These are phyloP conservation scores for Pangasianodon gigas DNA, from an alignment of 2,113 vertebrate genomes.

Conservation along the genomic window DNA sequence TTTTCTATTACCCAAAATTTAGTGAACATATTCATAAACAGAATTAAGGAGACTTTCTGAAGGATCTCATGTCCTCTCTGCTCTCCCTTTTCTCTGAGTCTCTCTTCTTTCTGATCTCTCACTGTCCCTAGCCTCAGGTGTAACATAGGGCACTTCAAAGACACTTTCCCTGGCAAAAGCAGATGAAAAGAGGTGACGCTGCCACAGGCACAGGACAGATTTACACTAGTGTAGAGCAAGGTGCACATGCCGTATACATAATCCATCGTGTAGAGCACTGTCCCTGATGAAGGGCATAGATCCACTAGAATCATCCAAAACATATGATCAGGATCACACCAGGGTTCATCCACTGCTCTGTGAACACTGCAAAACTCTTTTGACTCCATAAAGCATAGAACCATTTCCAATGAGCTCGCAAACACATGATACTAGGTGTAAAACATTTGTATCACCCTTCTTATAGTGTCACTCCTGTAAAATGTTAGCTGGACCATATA, in stretches of 20 bases:
- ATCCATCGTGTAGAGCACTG: not conserved
- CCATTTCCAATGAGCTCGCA: not conserved
- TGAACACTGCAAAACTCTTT: not conserved
- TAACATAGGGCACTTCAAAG: conserved; percentile 66
- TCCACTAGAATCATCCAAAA: not conserved
- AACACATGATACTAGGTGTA: not conserved
- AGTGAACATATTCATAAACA: not conserved
- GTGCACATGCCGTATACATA: not conserved
- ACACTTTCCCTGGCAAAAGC: conserved; percentile 50
- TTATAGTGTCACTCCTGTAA: not conserved
- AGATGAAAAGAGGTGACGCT: conserved; percentile 62
- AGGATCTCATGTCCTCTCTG: not conserved
- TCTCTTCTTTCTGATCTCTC: conserved; percentile 20
- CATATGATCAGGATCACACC: conserved; percentile 20
- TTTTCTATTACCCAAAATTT: not conserved
- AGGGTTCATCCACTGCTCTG: conserved; percentile 1
- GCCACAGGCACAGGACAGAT: conserved; percentile 33
- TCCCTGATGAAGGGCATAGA: not conserved
- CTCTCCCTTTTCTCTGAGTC: conserved; percentile 6
- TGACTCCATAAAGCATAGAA: conserved; percentile 21
- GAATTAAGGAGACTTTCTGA: not conserved
- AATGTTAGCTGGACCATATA: not conserved
- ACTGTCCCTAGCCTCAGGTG: conserved; percentile 58
- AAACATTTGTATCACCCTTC: not conserved
- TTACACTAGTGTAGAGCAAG: conserved; percentile 10